These are phyloP conservation scores for Macroramphosus scolopax DNA, from an alignment of 2,797 vertebrate genomes.

Conservation along the genomic window DNA sequence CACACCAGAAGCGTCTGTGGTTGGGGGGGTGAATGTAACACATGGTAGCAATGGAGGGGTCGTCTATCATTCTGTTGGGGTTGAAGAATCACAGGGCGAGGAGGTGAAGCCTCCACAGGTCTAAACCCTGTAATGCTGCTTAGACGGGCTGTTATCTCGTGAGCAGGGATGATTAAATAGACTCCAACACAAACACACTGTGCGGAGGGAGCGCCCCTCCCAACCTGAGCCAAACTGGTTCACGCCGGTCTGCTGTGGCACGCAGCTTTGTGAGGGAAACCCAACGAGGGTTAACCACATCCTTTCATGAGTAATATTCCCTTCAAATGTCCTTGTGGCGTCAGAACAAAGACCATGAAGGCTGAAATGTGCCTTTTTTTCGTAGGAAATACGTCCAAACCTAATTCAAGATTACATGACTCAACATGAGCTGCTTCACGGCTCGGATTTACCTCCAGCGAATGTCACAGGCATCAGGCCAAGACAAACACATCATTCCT, in stretches of 20 bases:
- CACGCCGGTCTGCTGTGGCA: slow-evolving; percentile 57
- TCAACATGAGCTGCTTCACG: slow-evolving; percentile 9
- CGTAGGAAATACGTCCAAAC: not conserved
- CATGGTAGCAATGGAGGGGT: slow-evolving; percentile 3
- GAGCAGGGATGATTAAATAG: slow-evolving; percentile 48
- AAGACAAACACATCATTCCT: not conserved
- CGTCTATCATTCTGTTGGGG: slow-evolving; percentile 6
- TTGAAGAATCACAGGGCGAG: slow-evolving; percentile 17
- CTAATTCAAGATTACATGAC: slow-evolving; percentile 24
- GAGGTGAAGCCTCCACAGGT: slow-evolving; percentile 12
- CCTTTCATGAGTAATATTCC: slow-evolving; percentile 42
- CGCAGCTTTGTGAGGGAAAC: slow-evolving; percentile 35
- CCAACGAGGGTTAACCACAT: slow-evolving; percentile 52
- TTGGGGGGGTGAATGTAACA: not conserved
- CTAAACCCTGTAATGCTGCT: slow-evolving; percentile 55
- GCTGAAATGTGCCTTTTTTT: not conserved
- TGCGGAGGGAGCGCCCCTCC: slow-evolving; percentile 14
- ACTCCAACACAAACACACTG: slow-evolving; percentile 56
- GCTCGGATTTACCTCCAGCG: not conserved
- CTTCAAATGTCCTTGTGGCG: slow-evolving; percentile 27
- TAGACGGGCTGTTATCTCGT: slow-evolving; percentile 62
- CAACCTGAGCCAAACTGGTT: slow-evolving; percentile 72
- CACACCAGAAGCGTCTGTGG: not conserved
- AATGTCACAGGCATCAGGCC: not conserved
- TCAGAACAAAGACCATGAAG: slow-evolving; percentile 24